Evolutionary conservation across 2,888 invertebrate species (phyloP), one percentile per base, ranked within the genome.

Genomic region (Eupithecia dodoneata): DNA sequence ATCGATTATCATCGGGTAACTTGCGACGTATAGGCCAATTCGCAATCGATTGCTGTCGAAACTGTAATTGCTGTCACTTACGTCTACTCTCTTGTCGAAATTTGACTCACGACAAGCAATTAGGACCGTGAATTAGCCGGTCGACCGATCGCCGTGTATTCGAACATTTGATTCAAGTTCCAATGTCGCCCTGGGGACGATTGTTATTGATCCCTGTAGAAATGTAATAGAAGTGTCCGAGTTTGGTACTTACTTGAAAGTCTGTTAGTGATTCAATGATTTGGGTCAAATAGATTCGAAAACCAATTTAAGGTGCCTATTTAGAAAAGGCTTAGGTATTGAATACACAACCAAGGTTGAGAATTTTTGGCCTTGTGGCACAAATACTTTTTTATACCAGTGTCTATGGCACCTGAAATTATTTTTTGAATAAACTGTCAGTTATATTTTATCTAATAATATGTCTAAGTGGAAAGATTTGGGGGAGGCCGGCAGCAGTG

Each of bases 161-260:
- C 47, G 70, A 30, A 70, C 47, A 70, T 18, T 70, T 70, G 66
- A 77, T 76, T 80, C 74, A 71, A 77, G 79, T 79, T 79, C 72
- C 75, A 72, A 79, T 78, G 73, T 80, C 71, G 74, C 71, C 72
- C 66, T 41, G 44, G 72, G 70, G 77, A 75, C 44, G 76, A 79
- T 77, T 73, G 75, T 67, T 79, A 80, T 81, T 81, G 81, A 80
- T 79, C 81, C 77, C 78, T 44, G 42, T 71, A 63, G 81, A 72
- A 78, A 42, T 72, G 77, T 77, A 75, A 75, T 66, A 70, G 75
- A 65, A 73, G 74, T 75, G 74, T 77, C 72, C 45, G 65, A 75
- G 45, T 63, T 63, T 63, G 63, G 63, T 63, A 63, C 63, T 66
- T 18, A 74, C 67, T 76, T 65, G 63, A 74, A 59, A 74, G 63